These are phyloP conservation scores for Stercorarius parasiticus DNA, from an alignment of 2,113 vertebrate species.

Conservation along the genomic window DNA sequence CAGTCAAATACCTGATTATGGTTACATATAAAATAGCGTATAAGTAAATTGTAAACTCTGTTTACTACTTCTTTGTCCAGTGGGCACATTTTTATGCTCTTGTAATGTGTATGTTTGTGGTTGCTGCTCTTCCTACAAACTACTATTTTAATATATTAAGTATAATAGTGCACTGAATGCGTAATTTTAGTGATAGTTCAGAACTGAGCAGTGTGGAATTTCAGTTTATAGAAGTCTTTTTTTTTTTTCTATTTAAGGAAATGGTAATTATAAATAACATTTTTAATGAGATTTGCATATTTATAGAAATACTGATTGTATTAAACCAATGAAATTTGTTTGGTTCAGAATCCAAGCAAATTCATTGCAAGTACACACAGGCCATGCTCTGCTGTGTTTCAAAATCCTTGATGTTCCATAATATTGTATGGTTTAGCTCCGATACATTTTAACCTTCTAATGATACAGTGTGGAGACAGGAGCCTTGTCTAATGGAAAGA, in stretches of 20 bases:
- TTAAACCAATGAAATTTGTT: background rate
- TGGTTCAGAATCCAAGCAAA: background rate
- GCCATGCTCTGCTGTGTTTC: background rate
- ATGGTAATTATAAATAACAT: fast-evolving
- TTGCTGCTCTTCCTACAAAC: background rate
- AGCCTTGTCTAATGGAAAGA: background rate
- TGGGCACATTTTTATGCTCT: background rate
- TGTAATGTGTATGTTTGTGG: background rate
- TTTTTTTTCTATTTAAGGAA: background rate
- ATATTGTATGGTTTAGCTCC: background rate
- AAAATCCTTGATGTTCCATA: fast-evolving
- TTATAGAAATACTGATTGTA: background rate
- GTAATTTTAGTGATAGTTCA: background rate
- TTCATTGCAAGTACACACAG: fast-evolving
- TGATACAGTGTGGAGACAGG: background rate
- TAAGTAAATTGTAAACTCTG: background rate
- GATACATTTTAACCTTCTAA: background rate
- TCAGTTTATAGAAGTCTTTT: background rate
- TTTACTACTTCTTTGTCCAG: background rate
- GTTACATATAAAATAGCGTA: background rate
- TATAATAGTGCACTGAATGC: background rate
- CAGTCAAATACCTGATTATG: background rate
- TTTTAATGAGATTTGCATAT: background rate
- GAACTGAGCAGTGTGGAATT: background rate
- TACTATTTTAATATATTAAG: background rate